Conservation (phyloP, 2,797 vertebrate genomes). For the Lepus oiostolus region DNA sequence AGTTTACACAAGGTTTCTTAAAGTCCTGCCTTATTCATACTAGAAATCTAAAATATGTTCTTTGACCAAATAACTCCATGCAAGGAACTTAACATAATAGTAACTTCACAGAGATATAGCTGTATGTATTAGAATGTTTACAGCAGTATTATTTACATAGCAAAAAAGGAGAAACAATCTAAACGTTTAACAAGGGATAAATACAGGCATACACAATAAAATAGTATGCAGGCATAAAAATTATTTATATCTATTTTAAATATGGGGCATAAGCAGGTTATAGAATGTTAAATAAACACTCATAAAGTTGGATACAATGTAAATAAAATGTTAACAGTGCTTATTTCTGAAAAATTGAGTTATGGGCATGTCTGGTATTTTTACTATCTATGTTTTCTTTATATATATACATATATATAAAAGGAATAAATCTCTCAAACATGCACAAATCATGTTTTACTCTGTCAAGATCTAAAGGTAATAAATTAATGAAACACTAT, state of each 20-base stretch:
- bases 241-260: slow-evolving; percentile 33
- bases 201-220: slow-evolving; percentile 4
- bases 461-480: slow-evolving; percentile 40
- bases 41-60: slow-evolving; percentile 5
- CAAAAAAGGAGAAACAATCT: slow-evolving; percentile 18
- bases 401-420: slow-evolving; percentile 9
- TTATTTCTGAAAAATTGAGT: slow-evolving; percentile 38
- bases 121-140: background rate
- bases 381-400: slow-evolving; percentile 45
- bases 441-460: slow-evolving; percentile 64
- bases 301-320: background rate
- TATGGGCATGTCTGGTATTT: slow-evolving; percentile 5
- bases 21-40: slow-evolving; percentile 38
- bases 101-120: background rate
- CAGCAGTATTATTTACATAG: background rate
- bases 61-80: slow-evolving; percentile 18
- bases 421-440: background rate
- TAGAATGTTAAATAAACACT: slow-evolving; percentile 48
- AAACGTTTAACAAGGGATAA: background rate
- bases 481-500: slow-evolving; percentile 55
- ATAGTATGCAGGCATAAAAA: slow-evolving; percentile 48
- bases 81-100: slow-evolving; percentile 15
- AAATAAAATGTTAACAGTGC: slow-evolving; percentile 32
- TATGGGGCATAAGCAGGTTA: background rate
- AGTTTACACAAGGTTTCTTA: slow-evolving; percentile 45